Evolutionary conservation across 2,797 vertebrate species (phyloP).

Genomic region (Hippopotamyrus pictus): DNA sequence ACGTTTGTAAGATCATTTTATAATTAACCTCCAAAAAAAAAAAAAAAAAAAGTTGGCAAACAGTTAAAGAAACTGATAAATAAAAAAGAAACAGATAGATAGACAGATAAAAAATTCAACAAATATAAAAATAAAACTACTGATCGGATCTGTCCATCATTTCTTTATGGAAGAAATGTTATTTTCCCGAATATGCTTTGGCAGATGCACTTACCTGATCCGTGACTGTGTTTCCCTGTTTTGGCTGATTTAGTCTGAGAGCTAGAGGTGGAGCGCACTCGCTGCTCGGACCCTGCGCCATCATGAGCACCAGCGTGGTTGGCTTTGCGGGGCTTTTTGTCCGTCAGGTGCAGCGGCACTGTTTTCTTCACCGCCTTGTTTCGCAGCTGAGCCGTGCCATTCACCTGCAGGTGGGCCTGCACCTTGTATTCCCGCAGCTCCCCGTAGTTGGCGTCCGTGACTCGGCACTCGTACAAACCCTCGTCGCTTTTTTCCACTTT

Average conservation of each 20-base stretch:
- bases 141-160: background rate
- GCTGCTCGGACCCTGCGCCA: constrained; percentile 72
- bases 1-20: background rate
- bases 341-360: constrained; percentile 85
- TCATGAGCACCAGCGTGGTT: constrained; percentile 63
- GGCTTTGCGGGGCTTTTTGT: constrained; percentile 81
- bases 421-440: constrained; percentile 89
- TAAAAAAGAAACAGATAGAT: background rate
- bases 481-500: constrained; percentile 87
- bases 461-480: constrained; percentile 86
- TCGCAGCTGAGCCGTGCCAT: constrained; percentile 69
- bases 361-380: constrained; percentile 80
- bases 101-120: background rate
- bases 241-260: constrained; percentile 77
- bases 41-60: background rate
- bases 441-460: constrained; percentile 86
- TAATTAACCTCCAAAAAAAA: background rate
- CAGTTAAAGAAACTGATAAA: background rate
- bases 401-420: constrained; percentile 85
- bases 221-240: constrained; percentile 79
- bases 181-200: background rate
- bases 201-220: constrained; percentile 74
- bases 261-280: constrained; percentile 69
- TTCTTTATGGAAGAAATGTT: constrained; percentile 2
- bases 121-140: background rate